These are phyloP conservation scores for Monoplex corrugatus DNA, from an alignment of 2,888 invertebrate species.

Conservation along the genomic window DNA sequence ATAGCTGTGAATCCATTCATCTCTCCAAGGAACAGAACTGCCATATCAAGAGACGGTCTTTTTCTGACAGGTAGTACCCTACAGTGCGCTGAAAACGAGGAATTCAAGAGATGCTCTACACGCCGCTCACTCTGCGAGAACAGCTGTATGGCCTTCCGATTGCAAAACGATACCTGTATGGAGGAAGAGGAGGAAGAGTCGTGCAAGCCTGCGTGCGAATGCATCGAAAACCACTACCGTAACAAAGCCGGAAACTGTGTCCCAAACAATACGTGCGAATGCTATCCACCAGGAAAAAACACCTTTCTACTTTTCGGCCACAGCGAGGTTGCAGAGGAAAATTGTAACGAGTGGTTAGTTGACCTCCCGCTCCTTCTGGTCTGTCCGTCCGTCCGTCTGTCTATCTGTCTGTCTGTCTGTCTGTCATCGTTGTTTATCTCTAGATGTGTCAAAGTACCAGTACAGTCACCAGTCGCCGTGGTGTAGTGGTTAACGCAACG, in stretches of 20 bases:
- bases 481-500: background rate
- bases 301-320: constrained; percentile 31
- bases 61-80: background rate
- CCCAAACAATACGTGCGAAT: background rate
- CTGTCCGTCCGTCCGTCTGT: background rate
- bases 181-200: constrained; percentile 17
- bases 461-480: too few species aligned
- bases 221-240: background rate
- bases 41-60: too few species aligned
- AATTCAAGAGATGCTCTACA: background rate
- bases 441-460: too few species aligned
- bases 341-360: constrained; percentile 35
- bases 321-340: background rate
- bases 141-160: constrained; percentile 16
- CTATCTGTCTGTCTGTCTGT: background rate
- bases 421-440: background rate
- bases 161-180: background rate
- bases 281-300: constrained; percentile 31
- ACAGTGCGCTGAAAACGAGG: constrained; percentile 21
- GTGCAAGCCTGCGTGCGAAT: constrained; percentile 17
- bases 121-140: background rate
- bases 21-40: background rate
- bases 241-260: constrained; percentile 1
- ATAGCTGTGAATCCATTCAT: too few species aligned
- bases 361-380: background rate